A percentile compares a stretch with the other conserved stretches of the same genome.
phyloP scores from a whole-genome alignment of 2,888 invertebrate species.

The Megastigmus dorsalis region DNA sequence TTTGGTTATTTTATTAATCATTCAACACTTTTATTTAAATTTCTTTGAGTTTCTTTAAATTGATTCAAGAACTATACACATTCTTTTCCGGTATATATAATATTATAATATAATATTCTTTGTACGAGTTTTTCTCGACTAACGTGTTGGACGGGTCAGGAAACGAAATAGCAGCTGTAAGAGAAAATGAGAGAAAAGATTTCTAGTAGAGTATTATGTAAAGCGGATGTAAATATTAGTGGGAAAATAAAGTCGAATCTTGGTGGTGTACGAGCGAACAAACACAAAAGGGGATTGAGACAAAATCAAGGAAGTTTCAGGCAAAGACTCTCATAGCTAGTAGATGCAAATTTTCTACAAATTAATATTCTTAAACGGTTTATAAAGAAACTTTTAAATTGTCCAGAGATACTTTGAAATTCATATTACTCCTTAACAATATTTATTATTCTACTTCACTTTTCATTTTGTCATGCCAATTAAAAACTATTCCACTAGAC shows the following conservation, averaged over 20 bases:
- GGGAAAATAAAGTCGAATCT: slow-evolving; percentile 3
- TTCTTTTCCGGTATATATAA: too few relatives aligned
- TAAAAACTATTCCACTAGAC: too few relatives aligned
- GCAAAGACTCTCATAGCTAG: too few relatives aligned
- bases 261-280: background rate
- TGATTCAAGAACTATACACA: too few relatives aligned
- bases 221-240: slow-evolving; percentile 39
- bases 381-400: background rate
- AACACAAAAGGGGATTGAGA: background rate
- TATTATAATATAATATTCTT: too few relatives aligned
- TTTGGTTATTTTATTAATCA: too few relatives aligned
- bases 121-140: slow-evolving; percentile 5
- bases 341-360: too few relatives aligned
- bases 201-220: slow-evolving; percentile 15
- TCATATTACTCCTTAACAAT: background rate
- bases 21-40: too few relatives aligned
- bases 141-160: background rate
- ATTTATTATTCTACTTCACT: background rate
- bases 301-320: too few relatives aligned
- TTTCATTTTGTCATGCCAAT: too few relatives aligned
- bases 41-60: too few relatives aligned
- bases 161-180: background rate
- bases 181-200: background rate
- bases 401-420: background rate
- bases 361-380: too few relatives aligned